Percentiles rank a stretch among this genome's conserved stretches.
Conservation (phyloP, 2,113 vertebrate genomes). For the Tragelaphus imberbis region DNA sequence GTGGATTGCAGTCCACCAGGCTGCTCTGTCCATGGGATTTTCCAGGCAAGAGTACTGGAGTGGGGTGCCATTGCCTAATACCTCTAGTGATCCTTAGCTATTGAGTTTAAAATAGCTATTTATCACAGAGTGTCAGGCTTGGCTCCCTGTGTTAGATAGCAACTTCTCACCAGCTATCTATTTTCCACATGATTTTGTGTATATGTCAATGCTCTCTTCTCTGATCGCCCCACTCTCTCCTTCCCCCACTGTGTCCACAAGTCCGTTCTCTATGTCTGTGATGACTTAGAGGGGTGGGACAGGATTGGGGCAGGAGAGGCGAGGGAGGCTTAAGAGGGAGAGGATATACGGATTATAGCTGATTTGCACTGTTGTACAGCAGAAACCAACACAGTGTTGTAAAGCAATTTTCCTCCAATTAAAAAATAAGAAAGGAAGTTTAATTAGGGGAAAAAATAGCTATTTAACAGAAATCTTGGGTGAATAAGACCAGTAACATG, state of each 20-base stretch:
- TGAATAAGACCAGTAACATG: not conserved
- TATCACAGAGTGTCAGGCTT: not conserved
- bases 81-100: not conserved
- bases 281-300: not conserved
- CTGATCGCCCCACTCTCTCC: not conserved
- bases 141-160: not conserved
- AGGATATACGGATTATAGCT: not conserved
- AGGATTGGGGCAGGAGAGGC: not conserved
- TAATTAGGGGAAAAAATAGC: not conserved
- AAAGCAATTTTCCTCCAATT: not conserved
- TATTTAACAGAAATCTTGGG: not conserved
- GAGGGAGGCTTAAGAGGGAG: not conserved
- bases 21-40: too few species aligned
- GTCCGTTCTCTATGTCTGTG: not conserved
- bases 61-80: too few species aligned
- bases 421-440: not conserved
- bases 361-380: not conserved
- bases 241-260: not conserved
- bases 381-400: not conserved
- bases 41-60: too few species aligned
- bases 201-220: not conserved
- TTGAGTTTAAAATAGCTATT: slow-evolving; percentile 4
- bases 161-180: not conserved
- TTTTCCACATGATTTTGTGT: not conserved
- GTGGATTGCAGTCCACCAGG: too few species aligned